Evolutionary conservation across 2,888 invertebrate species (phyloP), one percentile per base, ranked within the genome.

Genomic region (Tachina grossa): DNA sequence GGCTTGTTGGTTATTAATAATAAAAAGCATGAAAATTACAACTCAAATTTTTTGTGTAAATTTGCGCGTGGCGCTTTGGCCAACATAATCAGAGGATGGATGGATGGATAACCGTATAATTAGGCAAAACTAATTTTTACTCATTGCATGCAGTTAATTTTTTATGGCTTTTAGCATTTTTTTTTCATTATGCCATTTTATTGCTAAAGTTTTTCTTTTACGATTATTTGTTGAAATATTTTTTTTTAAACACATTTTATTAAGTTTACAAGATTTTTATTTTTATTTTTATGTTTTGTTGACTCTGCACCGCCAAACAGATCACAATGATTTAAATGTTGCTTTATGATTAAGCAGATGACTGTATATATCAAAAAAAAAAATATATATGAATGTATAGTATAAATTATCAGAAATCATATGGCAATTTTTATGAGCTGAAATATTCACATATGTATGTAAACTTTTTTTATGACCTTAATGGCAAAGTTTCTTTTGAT

Each of bases 401-500:
- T 59, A 59, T 39, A 39, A 31, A 59, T 31, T 31, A 31, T 31
- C 6, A 31, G 31, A 59, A 53, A 13, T 39, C n/a, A 39, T 39
- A 39, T 2, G 0, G 4, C 6, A 57, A n/a, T 57, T 57, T 39
- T 39, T 22, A 53, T 63, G 16, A 47, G 39, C 39, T 76, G 47
- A 57, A 66, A 57, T 66, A 66, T 8, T 10, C 65, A 57, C 55
- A 66, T 53, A 39, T 55, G 45, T 53, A 39, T 55, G 45, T 11
- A n/a, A 39, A 55, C 16, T 22, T 76, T 77, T 77, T 68, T 31
- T 31, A 31, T 68, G 31, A 41, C 57, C 57, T 19, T 66, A 76
- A 76, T 76, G 55, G n/a, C 19, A 65, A 76, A 76, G 66, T 76
- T 65, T 53, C n/a, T 75, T 75, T 31, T 53, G 31, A 51, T 47